A percentile compares a stretch with the other conserved stretches of the same genome.
Evolutionary conservation across 2,113 vertebrate species (phyloP).

Genomic region (Plotosus lineatus): DNA sequence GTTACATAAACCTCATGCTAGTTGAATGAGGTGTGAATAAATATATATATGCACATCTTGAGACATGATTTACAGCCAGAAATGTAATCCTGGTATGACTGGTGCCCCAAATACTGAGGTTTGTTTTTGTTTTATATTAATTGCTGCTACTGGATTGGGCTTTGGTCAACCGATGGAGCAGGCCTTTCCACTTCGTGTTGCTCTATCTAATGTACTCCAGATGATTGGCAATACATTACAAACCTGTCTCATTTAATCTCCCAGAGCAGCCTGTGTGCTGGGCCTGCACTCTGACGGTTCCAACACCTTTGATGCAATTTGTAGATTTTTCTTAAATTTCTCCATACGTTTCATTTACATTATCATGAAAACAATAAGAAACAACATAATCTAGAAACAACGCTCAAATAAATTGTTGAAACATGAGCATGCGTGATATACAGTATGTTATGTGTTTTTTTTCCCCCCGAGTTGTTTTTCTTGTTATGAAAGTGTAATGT

Average conservation of each 20-base stretch:
- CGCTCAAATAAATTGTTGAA: not conserved
- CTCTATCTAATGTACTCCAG: conserved; percentile 72
- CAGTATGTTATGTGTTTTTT: not conserved
- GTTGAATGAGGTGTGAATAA: conserved; percentile 46
- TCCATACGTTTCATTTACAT: not conserved
- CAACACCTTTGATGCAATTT: not conserved
- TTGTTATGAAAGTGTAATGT: not conserved
- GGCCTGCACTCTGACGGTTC: conserved; percentile 29
- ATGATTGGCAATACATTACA: conserved; percentile 69
- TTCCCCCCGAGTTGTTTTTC: not conserved
- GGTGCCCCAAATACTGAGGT: conserved; percentile 65
- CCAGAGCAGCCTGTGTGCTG: conserved; percentile 58
- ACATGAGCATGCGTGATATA: not conserved
- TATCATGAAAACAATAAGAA: not conserved
- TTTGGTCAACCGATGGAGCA: conserved; percentile 74
- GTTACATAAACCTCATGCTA: not conserved
- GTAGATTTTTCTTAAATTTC: not conserved
- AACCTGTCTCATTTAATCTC: conserved; percentile 66
- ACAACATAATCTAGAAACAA: not conserved
- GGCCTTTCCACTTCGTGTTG: conserved; percentile 69
- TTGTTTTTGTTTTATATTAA: conserved; percentile 75
- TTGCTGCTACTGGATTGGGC: conserved; percentile 75
- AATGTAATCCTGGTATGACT: conserved; percentile 34
- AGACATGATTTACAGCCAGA: conserved; percentile 8
- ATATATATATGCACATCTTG: not conserved